Evolutionary conservation across 1,140 invertebrate species (phyloP).

Genomic region (Drosophila orosa): DNA sequence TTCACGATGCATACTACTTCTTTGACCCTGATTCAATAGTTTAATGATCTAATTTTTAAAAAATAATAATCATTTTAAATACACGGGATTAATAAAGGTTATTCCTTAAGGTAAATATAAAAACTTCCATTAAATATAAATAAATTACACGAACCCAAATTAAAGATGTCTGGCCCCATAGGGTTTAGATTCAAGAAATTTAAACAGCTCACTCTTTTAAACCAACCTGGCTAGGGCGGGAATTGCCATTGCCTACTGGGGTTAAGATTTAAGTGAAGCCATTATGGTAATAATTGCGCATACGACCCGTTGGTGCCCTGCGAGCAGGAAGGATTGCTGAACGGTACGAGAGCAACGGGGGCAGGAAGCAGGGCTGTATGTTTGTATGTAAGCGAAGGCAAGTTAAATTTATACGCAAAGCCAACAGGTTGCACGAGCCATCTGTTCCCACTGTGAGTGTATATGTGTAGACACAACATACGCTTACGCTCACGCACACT

Average conservation of each 20-base stretch:
- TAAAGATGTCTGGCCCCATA: not conserved
- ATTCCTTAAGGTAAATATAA: not conserved
- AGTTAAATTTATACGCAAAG: constrained; percentile 47
- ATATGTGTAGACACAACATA: constrained; percentile 12
- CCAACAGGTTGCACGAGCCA: constrained; percentile 71
- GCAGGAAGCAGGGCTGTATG: not conserved
- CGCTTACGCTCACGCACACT: constrained; percentile 8
- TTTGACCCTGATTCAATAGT: no score
- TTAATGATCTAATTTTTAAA: no score
- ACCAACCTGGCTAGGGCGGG: not conserved
- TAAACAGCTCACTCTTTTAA: not conserved
- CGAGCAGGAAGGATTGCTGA: constrained; percentile 21
- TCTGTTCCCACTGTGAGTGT: constrained; percentile 47
- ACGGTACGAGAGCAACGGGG: constrained; percentile 3
- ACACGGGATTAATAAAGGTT: not conserved
- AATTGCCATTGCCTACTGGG: constrained; percentile 12
- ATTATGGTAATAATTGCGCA: constrained; percentile 43
- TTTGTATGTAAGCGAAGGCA: constrained; percentile 13
- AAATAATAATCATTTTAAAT: no score
- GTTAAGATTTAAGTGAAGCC: constrained; percentile 46
- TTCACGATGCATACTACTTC: no score
- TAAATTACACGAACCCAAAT: not conserved
- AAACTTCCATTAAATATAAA: not conserved
- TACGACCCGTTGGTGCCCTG: constrained; percentile 43
- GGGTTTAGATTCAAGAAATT: not conserved